A percentile compares a stretch with the other conserved stretches of the same genome.
Evolutionary conservation across 1,140 invertebrate species (phyloP).

Genomic region (Drosophila dunni): DNA sequence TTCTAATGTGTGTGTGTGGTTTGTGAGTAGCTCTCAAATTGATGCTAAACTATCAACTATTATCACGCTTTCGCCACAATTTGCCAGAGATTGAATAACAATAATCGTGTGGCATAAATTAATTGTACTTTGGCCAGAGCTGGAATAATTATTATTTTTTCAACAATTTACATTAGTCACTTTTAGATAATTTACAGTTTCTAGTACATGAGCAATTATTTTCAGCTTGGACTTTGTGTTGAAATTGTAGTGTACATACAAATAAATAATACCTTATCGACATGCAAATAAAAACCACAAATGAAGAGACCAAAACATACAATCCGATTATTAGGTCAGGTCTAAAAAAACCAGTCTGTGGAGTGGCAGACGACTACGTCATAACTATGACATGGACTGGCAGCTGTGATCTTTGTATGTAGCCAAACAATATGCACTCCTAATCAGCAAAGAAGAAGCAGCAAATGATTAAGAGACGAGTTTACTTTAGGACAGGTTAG

Average conservation of each 20-base stretch:
- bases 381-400: constrained; percentile 26
- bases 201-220: constrained; percentile 2
- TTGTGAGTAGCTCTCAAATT: constrained; percentile 13
- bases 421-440: constrained; percentile 6
- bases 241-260: not conserved
- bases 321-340: constrained; percentile 46
- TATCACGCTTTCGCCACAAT: constrained; percentile 40
- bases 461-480: constrained; percentile 31
- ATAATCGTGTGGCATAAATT: constrained; percentile 32
- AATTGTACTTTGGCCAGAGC: constrained; percentile 61
- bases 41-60: not conserved
- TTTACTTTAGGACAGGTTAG: constrained; percentile 18
- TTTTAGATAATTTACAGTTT: not conserved
- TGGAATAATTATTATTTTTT: not conserved
- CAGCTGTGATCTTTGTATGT: constrained; percentile 3
- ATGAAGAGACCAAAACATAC: constrained; percentile 28
- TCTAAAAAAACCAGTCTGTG: constrained; percentile 31
- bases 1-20: constrained; percentile 49
- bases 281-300: constrained; percentile 20
- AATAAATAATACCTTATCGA: constrained; percentile 26
- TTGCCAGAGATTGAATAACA: constrained; percentile 48
- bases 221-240: constrained; percentile 28
- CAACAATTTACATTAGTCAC: not conserved
- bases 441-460: constrained; percentile 1
- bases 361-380: constrained; percentile 20